A percentile compares a stretch with the other conserved stretches of the same genome.
These are phyloP conservation scores for Liopterus haemorrhoidalis DNA, from an alignment of 2,888 invertebrate species.

Conservation along the genomic window DNA sequence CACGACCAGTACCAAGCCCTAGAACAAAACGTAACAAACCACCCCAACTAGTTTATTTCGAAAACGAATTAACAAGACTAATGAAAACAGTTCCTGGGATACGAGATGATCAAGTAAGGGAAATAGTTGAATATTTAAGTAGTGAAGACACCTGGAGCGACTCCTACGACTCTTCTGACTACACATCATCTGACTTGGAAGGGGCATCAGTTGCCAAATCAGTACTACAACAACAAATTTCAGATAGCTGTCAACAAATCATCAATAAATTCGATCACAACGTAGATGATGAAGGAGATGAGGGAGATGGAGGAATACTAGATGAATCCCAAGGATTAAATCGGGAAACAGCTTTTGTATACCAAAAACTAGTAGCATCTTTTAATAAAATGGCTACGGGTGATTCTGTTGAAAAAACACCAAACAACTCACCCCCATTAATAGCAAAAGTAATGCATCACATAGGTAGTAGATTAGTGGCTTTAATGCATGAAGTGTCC, in stretches of 20 bases:
- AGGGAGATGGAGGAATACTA: constrained; percentile 48
- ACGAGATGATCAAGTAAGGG: constrained; percentile 81
- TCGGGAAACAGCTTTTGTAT: constrained; percentile 79
- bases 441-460: constrained; percentile 90
- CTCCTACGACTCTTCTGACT: constrained; percentile 87
- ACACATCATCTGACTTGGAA: constrained; percentile 82
- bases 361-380: constrained; percentile 77
- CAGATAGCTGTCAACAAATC: constrained; percentile 81
- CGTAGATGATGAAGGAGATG: constrained; percentile 53
- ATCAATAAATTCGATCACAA: constrained; percentile 73
- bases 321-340: constrained; percentile 51
- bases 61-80: constrained; percentile 79
- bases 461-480: constrained; percentile 79
- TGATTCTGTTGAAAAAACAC: constrained; percentile 46
- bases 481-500: constrained; percentile 87
- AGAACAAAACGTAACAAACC: constrained; percentile 66
- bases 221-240: constrained; percentile 75
- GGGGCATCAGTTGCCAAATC: constrained; percentile 58
- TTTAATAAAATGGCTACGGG: constrained; percentile 69
- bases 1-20: constrained; percentile 53
- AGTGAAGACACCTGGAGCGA: constrained; percentile 93
- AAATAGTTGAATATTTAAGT: constrained; percentile 86
- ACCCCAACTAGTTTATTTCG: constrained; percentile 81
- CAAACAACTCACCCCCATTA: constrained; percentile 71
- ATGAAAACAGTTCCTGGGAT: constrained; percentile 93